Evolutionary conservation across 2,113 vertebrate species (phyloP), one percentile per base, ranked within the genome.

Genomic region (Reinhardtius hippoglossoides): DNA sequence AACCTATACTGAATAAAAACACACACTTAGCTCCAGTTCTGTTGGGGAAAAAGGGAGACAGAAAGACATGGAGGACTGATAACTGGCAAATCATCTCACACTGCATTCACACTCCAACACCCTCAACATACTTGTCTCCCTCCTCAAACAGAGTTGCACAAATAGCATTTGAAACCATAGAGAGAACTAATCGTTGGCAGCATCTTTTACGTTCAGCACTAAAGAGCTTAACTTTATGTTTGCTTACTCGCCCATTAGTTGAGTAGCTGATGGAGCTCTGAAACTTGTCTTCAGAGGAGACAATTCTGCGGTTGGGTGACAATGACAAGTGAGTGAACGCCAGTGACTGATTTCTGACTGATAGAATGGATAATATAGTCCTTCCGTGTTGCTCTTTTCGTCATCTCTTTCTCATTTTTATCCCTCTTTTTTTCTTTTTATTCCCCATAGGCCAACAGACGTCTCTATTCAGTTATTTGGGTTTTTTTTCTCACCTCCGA

Each of bases 21-120:
- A 18, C 37, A 71, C 27, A 20, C 37, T 40, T 40, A 12, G 40
- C 40, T 42, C 2, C 12, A 42, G 12, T 40, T 52, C 44, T 46
- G 2, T 27, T 9, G 4, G 61, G 10, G 8, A 74, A 24, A 37
- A 88, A 62, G 63, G 52, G 63, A 40, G 24, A 65, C 4, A 18
- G n/a, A 23, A 24, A 6, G 6, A 37, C 14, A 59, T 20, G 27
- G 44, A 59, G 35, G 42, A 71, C 24, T 60, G 40, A 84, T 66
- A 48, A 76, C 50, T 69, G 21, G 37, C 16, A 54, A 46, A 27
- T 89, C 54, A 85, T 52, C 64, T 84, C 65, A 68, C 62, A 54
- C 54, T 50, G 21, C 37, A 12, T 69, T 88, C 27, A 44, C 78
- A 81, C 71, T 18, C 12, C 10, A 3, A 73, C 67, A 62, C 61